These are phyloP conservation scores for Andrena bicolor DNA, from an alignment of 2,888 invertebrate species.

Conservation along the genomic window DNA sequence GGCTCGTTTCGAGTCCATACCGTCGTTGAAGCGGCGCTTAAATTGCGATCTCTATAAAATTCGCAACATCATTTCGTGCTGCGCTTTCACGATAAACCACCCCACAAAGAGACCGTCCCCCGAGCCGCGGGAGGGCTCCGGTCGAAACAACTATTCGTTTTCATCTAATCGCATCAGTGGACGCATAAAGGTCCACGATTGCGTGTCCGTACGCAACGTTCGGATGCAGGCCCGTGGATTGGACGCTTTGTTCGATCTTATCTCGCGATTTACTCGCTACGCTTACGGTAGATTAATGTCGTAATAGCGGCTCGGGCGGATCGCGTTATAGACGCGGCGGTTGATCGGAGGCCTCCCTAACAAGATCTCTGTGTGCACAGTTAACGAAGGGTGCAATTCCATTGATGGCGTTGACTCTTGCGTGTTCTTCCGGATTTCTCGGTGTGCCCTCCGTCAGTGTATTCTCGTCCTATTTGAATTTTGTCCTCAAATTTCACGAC, in stretches of 20 bases:
- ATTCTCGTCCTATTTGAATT: too few relatives aligned
- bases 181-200: constrained; percentile 50
- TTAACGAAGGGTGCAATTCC: not conserved
- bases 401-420: constrained; percentile 10
- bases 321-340: not conserved
- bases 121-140: not conserved
- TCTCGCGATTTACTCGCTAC: constrained; percentile 35
- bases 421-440: constrained; percentile 8
- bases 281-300: constrained; percentile 33
- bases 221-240: not conserved
- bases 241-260: constrained; percentile 48
- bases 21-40: constrained; percentile 6
- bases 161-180: constrained; percentile 59
- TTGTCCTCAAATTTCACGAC: not conserved
- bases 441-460: not conserved
- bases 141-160: constrained; percentile 46
- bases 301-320: constrained; percentile 10
- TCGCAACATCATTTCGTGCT: constrained; percentile 30
- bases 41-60: constrained; percentile 42
- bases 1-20: not conserved
- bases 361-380: not conserved
- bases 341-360: not conserved
- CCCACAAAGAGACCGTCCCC: constrained; percentile 45
- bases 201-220: constrained; percentile 28
- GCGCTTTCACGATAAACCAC: constrained; percentile 46